phyloP scores from a whole-genome alignment of 2,797 vertebrate genomes.

The Manis pentadactyla region DNA sequence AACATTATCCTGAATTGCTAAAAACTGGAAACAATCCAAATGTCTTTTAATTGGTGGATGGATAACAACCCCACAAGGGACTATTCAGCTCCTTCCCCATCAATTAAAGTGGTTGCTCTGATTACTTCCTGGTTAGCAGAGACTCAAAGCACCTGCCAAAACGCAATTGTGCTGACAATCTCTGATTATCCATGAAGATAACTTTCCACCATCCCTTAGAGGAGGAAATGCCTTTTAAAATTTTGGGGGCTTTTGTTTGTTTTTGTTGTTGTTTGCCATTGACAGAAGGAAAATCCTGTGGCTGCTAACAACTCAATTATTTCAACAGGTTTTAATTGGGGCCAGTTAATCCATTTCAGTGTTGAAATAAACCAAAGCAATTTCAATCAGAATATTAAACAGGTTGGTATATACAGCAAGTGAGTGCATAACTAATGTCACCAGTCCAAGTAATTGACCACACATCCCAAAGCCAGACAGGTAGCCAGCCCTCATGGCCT shows the following conservation, averaged over 20 bases:
- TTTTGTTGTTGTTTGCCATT: neutral
- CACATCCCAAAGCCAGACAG: neutral
- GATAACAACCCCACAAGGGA: neutral
- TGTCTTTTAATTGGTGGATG: neutral
- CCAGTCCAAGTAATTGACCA: neutral
- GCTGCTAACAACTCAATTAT: neutral
- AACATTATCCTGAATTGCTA: neutral
- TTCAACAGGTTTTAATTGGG: neutral
- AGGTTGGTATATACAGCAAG: neutral
- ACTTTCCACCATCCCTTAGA: neutral
- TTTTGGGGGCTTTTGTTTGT: neutral
- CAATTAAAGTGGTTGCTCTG: neutral
- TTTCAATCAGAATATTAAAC: constrained; percentile 35
- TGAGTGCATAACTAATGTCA: neutral
- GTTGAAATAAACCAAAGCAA: neutral
- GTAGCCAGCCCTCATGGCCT: neutral
- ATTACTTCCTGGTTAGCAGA: neutral
- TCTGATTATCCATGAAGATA: neutral
- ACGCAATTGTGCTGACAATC: neutral
- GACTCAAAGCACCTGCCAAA: neutral
- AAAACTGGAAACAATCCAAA: constrained; percentile 28
- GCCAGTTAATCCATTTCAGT: neutral
- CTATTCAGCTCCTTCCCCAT: neutral
- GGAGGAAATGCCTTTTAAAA: neutral
- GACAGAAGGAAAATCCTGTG: neutral